phyloP scores from a whole-genome alignment of 2,888 invertebrate genomes.

The Lasioglossum calceatum region DNA sequence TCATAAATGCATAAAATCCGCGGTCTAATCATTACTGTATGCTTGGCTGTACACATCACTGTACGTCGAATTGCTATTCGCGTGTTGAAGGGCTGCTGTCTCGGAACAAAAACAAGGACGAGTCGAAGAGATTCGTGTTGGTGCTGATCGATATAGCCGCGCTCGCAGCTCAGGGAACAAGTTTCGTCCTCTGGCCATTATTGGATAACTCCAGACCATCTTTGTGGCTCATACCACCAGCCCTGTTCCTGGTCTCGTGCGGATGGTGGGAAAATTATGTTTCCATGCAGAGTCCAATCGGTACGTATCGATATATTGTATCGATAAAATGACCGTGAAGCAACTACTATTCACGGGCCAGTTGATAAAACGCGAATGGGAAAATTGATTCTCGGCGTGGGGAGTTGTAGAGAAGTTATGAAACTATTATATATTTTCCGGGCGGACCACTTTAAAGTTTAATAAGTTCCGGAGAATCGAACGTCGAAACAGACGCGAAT shows the following conservation, averaged over 20 bases:
- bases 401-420: neutral
- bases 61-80: neutral
- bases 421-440: neutral
- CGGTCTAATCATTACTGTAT: neutral
- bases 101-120: slow-evolving; percentile 89
- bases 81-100: slow-evolving; percentile 89
- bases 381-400: neutral
- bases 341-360: no score
- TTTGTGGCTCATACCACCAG: slow-evolving; percentile 94
- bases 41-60: neutral
- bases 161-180: slow-evolving; percentile 94
- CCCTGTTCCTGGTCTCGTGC: slow-evolving; percentile 94
- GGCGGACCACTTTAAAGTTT: neutral
- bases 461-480: neutral
- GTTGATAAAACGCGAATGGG: neutral
- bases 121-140: slow-evolving; percentile 91
- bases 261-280: slow-evolving; percentile 99
- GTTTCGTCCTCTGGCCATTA: slow-evolving; percentile 96
- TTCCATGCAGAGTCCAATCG: slow-evolving; percentile 93
- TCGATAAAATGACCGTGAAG: neutral
- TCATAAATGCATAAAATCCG: no score
- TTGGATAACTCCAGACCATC: slow-evolving; percentile 89
- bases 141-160: slow-evolving; percentile 94
- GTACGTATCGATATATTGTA: slow-evolving; percentile 80
- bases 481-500: neutral